Conservation (phyloP, 64 coral and sea anemone genomes). For the Montipora capricornis region DNA sequence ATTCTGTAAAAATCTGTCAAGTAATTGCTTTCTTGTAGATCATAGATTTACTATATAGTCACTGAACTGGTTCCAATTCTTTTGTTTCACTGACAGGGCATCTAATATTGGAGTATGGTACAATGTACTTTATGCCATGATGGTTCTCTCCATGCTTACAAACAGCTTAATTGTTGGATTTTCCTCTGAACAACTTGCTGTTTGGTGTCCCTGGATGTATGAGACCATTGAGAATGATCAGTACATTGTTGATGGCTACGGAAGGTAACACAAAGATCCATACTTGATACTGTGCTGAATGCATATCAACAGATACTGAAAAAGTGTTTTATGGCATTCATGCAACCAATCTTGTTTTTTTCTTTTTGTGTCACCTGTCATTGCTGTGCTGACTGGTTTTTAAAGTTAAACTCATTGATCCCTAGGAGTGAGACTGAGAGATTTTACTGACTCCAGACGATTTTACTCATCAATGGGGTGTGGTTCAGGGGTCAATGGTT, state of each 20-base stretch:
- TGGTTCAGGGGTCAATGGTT: too few relatives aligned
- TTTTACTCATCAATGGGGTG: too few relatives aligned
- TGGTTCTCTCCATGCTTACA: conserved; percentile 95
- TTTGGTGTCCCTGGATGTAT: conserved; percentile 97
- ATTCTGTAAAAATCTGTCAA: background rate
- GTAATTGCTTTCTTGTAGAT: too few relatives aligned
- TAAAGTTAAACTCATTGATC: too few relatives aligned
- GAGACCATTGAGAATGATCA: conserved; percentile 97
- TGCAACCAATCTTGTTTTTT: too few relatives aligned
- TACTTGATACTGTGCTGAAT: background rate
- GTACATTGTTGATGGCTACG: conserved; percentile 90
- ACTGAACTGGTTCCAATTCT: background rate
- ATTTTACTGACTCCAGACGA: too few relatives aligned
- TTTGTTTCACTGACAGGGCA: conserved; percentile 26
- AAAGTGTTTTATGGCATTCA: too few relatives aligned
- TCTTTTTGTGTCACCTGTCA: too few relatives aligned
- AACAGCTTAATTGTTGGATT: conserved; percentile 97
- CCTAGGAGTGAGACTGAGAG: too few relatives aligned
- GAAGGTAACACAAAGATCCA: conserved; percentile 49
- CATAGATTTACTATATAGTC: too few relatives aligned
- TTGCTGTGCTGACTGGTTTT: too few relatives aligned
- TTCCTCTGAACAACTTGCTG: conserved; percentile 95
- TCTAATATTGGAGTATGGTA: conserved; percentile 93
- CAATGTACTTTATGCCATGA: conserved; percentile 92
- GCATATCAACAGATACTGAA: too few relatives aligned